These are phyloP conservation scores for Riparia riparia DNA, from an alignment of 2,113 vertebrate genomes.

Conservation along the genomic window DNA sequence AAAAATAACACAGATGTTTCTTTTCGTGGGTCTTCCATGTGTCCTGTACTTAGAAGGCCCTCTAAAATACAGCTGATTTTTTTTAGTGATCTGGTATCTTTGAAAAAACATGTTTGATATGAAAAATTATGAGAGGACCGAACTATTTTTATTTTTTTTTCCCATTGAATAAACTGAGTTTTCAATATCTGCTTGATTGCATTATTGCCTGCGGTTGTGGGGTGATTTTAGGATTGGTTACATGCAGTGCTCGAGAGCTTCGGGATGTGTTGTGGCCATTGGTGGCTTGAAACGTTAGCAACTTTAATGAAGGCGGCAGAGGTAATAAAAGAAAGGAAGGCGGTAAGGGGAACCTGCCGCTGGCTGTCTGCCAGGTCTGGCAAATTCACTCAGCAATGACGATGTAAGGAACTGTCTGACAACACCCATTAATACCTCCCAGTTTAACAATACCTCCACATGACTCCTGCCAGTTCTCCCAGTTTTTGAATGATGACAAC, in stretches of 20 bases:
- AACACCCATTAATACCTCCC: conserved; percentile 15
- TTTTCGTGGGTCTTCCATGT: background rate
- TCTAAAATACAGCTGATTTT: background rate
- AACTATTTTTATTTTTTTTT: background rate
- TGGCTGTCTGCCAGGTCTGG: conserved; percentile 6
- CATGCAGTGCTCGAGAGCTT: background rate
- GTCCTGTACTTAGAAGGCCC: background rate
- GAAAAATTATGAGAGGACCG: background rate
- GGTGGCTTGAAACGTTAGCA: background rate
- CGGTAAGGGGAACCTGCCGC: background rate
- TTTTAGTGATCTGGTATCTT: background rate
- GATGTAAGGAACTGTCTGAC: conserved; percentile 4
- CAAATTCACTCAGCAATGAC: background rate
- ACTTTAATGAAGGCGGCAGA: background rate
- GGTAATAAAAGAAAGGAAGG: too few species aligned
- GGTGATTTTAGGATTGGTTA: background rate
- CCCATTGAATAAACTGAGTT: background rate
- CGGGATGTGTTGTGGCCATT: background rate
- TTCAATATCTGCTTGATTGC: background rate
- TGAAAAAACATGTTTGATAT: background rate
- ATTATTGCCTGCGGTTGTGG: rapidly evolving
- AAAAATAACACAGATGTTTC: background rate
- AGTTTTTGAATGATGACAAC: background rate
- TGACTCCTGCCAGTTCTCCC: background rate
- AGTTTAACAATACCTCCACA: background rate